Evolutionary conservation across 1,140 invertebrate genomes (phyloP), one percentile per base, ranked within the genome.

Genomic region (Drosophila carrolli): DNA sequence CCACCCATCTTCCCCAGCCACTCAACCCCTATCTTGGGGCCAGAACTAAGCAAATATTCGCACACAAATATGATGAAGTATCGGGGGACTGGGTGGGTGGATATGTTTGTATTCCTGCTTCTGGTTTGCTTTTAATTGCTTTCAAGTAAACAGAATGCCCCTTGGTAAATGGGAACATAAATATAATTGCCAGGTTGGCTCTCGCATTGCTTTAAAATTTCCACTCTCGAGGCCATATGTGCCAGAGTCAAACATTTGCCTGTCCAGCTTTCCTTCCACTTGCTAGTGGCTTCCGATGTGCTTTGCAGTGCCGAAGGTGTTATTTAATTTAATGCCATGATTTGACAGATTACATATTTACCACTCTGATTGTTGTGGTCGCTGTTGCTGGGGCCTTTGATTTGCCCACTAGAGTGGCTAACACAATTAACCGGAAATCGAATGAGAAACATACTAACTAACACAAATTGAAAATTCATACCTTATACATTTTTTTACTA

Each of bases 1-100:
- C 19, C 0, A 9, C 35, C 19, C 14, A 38, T 23, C 37, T 6
- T 7, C n/a, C 19, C 46, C 19, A 61, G 38, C 60, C 51, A 68
- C 62, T 68, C 63, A 71, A 68, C 66, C 65, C 46, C 65, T 71
- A 72, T 74, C 58, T 40, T 46, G 60, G 50, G 60, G 54, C 58
- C 50, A 84, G 66, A 75, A 81, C 83, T 88, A 83, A 76, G 71
- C 72, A 85, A 85, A 85, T 85, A 84, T 76, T 78, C 68, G 57
- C 82, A 81, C 79, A 82, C 78, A 85, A 85, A 86, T 86, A 85
- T 85, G 81, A 85, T 86, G 80, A 81, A 81, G 81, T 75, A 75
- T 75, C 44, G 58, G 57, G 40, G 44, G 23, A 47, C 5, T 47
- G 56, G 50, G 14, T 16, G 40, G 37, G 19, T 27, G 44, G 27